Base-by-base conservation (phyloP, 1,140 invertebrate species). In the Ylistrum balloti region DNA sequence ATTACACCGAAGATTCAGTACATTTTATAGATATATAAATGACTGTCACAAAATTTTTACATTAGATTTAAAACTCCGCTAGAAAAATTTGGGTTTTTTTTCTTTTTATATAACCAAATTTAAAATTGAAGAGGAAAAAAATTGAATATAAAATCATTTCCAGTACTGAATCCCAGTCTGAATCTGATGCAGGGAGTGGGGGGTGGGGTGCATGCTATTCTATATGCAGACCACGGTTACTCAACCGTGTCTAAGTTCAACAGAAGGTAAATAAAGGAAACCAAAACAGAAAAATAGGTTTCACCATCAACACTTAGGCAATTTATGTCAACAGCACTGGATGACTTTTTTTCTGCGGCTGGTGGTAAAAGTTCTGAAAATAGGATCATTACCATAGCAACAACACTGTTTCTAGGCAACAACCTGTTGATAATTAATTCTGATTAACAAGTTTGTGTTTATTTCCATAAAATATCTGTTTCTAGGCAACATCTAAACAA, bases 201-300 rank as follows among this genome's bases (percentile, higher is more conserved):
- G n/a, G n/a, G n/a, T n/a, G 35, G 56, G 56, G 56, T 74, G 56
- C 56, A 74, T 74, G 56, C 56, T 74, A 74, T 74, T 74, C 56
- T 74, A 74, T 28, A 74, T 74, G 28, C 17, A 74, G 56, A n/a
- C 5, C 56, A 74, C 28, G 56, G 56, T 74, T 28, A 74, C 56
- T 74, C 56, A 74, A 74, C 56, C 56, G 28, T 74, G 56, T 74
- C 22, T 74, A 74, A 22, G n/a, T 74, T 74, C 9, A 74, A 74
- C 56, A 74, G 56, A 74, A 28, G 56, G 56, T 74, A 74, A 74
- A 74, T 74, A 28, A 38, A 74, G 5, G 56, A 22, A 56, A 56
- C 45, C 45, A 28, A 74, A 74, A 74, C 22, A n/a, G 56, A 74
- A 74, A 74, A 74, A 74, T 74, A 74, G n/a, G 56, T 74, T 74